These are phyloP conservation scores for Xenopus borealis DNA, from an alignment of 2,113 vertebrate genomes.

Conservation along the genomic window DNA sequence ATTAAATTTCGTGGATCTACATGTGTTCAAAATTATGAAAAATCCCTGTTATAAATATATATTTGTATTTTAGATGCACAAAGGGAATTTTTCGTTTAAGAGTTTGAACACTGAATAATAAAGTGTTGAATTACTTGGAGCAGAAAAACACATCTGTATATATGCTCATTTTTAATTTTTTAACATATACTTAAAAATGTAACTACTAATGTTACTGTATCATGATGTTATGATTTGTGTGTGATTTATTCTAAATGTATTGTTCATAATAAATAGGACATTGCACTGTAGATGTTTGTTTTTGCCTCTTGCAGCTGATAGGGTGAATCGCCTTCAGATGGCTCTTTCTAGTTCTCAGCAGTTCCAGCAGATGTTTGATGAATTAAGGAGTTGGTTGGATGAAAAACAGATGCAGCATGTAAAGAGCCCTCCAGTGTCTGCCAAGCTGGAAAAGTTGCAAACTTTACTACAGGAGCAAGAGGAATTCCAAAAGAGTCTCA, in stretches of 20 bases:
- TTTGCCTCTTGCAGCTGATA: conserved; percentile 71
- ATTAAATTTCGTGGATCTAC: too few relatives aligned
- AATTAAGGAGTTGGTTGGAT: conserved; percentile 88
- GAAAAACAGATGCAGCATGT: conserved; percentile 67
- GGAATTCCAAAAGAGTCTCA: conserved; percentile 84
- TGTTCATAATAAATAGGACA: not conserved
- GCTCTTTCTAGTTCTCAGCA: conserved; percentile 96
- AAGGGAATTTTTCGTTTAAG: too few relatives aligned
- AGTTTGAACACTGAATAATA: too few relatives aligned
- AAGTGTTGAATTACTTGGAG: too few relatives aligned
- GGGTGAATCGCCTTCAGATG: conserved; percentile 90
- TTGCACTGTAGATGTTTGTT: not conserved
- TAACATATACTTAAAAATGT: too few relatives aligned
- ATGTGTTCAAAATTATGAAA: too few relatives aligned
- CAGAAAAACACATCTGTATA: too few relatives aligned
- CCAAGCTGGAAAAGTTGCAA: conserved; percentile 76
- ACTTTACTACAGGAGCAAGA: conserved; percentile 81
- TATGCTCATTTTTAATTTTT: too few relatives aligned
- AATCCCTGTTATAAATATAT: too few relatives aligned
- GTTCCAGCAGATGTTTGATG: conserved; percentile 98
- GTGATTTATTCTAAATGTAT: not conserved
- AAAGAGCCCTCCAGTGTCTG: conserved; percentile 73
- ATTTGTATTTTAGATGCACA: too few relatives aligned
- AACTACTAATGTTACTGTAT: too few relatives aligned
- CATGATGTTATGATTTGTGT: too few relatives aligned